These are phyloP conservation scores for Callospermophilus lateralis DNA, from an alignment of 2,113 vertebrate genomes.

Conservation along the genomic window DNA sequence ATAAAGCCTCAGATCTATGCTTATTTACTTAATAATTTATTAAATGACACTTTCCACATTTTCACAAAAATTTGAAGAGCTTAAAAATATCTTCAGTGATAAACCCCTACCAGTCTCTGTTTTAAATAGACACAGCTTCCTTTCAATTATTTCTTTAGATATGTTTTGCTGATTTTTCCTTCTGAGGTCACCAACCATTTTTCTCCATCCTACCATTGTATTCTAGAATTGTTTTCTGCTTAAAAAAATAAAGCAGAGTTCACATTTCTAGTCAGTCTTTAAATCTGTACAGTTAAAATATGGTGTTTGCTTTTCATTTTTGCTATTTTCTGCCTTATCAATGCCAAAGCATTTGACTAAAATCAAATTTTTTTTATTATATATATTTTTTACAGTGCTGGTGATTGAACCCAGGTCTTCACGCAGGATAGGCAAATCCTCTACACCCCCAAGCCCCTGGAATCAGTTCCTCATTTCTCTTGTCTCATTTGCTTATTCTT, in stretches of 20 bases:
- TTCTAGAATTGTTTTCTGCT: background rate
- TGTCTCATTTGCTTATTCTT: background rate
- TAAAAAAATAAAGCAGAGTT: background rate
- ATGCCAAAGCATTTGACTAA: background rate
- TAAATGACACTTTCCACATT: background rate
- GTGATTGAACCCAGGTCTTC: background rate
- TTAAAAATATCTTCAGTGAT: background rate
- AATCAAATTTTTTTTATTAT: background rate
- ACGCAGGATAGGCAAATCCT: background rate
- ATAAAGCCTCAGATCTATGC: background rate
- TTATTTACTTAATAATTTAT: background rate
- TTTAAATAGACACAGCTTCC: background rate
- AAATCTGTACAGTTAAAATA: background rate
- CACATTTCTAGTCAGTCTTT: background rate
- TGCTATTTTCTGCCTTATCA: background rate
- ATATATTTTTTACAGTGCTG: background rate
- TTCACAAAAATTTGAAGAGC: background rate
- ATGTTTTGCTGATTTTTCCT: slow-evolving; percentile 11
- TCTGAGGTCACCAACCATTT: background rate
- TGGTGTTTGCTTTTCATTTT: background rate
- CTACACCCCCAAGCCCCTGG: background rate
- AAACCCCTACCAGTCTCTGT: background rate
- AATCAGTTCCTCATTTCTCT: background rate
- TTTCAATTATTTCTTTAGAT: background rate
- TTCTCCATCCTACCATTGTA: background rate